Conservation (phyloP, 1,140 invertebrate species). For the Drosophila sucinea region DNA sequence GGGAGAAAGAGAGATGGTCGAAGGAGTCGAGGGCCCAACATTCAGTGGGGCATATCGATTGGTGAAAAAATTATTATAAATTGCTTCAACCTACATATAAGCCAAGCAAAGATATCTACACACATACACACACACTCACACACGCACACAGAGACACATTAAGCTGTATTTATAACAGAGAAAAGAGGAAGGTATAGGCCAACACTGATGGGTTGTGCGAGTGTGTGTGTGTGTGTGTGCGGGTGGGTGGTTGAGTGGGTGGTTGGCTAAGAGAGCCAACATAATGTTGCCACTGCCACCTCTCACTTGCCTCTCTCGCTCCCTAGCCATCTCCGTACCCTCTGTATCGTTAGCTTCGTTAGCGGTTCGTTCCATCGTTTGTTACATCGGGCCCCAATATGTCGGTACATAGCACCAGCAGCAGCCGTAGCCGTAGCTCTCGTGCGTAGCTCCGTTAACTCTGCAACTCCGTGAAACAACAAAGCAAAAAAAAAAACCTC, state of each 20-base stretch:
- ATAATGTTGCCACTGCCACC: conserved; percentile 59
- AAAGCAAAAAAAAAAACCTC: background rate
- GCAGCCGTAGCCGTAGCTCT: conserved; percentile 34
- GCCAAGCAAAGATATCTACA: conserved; percentile 43
- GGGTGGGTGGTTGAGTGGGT: conserved; percentile 13
- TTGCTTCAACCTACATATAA: conserved; percentile 82
- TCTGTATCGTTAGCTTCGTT: conserved; percentile 46
- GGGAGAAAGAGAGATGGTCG: background rate
- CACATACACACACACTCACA: conserved; percentile 35
- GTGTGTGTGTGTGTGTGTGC: conserved; percentile 17
- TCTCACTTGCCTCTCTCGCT: background rate
- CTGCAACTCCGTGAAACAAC: conserved; percentile 9
- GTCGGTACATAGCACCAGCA: conserved; percentile 18
- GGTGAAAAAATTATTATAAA: conserved; percentile 82
- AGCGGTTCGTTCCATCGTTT: conserved; percentile 30
- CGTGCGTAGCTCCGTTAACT: conserved; percentile 39
- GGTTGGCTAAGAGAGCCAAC: conserved; percentile 35
- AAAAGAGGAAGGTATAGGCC: conserved; percentile 42
- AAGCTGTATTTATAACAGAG: conserved; percentile 64
- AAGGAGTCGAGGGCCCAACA: conserved; percentile 36
- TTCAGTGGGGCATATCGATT: conserved; percentile 72
- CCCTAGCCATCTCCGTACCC: background rate
- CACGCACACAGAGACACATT: conserved; percentile 68
- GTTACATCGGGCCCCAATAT: conserved; percentile 46
- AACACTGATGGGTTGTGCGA: conserved; percentile 5